A percentile compares a stretch with the other conserved stretches of the same genome.
Conservation (phyloP, 2,797 vertebrate species). For the Morus bassanus region DNA sequence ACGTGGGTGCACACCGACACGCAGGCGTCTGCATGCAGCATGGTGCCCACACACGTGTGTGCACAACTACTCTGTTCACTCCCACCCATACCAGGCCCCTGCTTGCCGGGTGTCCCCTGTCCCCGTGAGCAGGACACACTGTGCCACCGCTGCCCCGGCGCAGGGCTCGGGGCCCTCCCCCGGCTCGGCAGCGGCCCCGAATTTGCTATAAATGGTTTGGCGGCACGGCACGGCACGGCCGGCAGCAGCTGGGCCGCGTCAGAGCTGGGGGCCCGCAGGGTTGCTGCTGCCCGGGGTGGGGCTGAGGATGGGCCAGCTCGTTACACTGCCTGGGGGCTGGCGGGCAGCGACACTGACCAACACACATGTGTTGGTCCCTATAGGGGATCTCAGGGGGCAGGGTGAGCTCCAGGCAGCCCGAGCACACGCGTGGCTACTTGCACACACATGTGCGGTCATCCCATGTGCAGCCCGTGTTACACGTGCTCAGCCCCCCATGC, state of each 20-base stretch:
- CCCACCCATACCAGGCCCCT: too few species aligned
- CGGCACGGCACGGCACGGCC: not conserved
- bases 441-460: not conserved
- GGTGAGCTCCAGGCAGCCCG: not conserved
- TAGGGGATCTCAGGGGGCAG: too few species aligned
- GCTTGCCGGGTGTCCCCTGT: not conserved
- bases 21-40: too few species aligned
- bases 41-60: not conserved
- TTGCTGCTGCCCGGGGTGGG: not conserved
- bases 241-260: not conserved
- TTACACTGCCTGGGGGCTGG: not conserved
- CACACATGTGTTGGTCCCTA: not conserved
- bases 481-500: not conserved
- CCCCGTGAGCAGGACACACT: not conserved
- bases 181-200: not conserved
- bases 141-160: not conserved
- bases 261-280: not conserved
- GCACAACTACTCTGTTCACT: fast-evolving
- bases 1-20: fast-evolving
- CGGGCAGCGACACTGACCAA: not conserved
- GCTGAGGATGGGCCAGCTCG: not conserved
- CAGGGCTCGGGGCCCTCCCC: not conserved
- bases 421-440: too few species aligned
- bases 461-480: not conserved
- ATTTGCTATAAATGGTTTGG: not conserved